Percentiles rank a stretch among this genome's conserved stretches.
Conservation (phyloP, 2,888 invertebrate species). For the Heliconius ismenius region DNA sequence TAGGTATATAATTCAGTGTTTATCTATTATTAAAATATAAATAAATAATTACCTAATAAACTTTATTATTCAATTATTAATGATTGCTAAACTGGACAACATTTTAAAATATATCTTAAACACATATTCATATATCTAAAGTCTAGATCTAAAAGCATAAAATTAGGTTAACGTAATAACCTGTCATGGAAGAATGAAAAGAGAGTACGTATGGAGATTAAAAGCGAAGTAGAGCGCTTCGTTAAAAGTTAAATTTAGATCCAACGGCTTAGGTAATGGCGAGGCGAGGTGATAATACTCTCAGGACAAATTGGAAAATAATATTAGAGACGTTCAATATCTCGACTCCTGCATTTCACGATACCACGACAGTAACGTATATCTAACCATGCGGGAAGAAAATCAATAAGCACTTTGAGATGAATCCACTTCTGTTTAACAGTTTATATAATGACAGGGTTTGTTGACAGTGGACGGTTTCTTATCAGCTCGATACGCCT, state of each 20-base stretch:
- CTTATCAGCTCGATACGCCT: slow-evolving; percentile 71
- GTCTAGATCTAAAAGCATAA: slow-evolving; percentile 12
- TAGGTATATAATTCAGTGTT: not conserved
- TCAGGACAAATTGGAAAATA: slow-evolving; percentile 42
- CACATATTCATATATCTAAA: not conserved
- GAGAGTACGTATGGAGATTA: slow-evolving; percentile 23
- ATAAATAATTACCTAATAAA: slow-evolving; percentile 2
- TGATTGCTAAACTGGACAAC: not conserved
- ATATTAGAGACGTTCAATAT: slow-evolving; percentile 34
- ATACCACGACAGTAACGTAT: slow-evolving; percentile 64
- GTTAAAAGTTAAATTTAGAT: slow-evolving; percentile 42
- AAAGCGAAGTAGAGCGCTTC: slow-evolving; percentile 33
- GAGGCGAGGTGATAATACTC: slow-evolving; percentile 42
- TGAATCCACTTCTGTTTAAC: slow-evolving; percentile 54
- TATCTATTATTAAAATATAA: not conserved
- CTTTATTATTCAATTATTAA: not conserved
- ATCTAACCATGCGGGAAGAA: slow-evolving; percentile 55
- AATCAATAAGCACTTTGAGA: slow-evolving; percentile 73
- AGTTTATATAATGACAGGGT: slow-evolving; percentile 66
- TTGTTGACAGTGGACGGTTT: slow-evolving; percentile 78
- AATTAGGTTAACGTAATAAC: slow-evolving; percentile 31
- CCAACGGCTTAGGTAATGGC: slow-evolving; percentile 36
- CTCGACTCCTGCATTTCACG: slow-evolving; percentile 50
- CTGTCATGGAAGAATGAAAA: slow-evolving; percentile 27
- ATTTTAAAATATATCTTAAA: not conserved